Conservation (phyloP, 1,140 invertebrate genomes). For the Zophobas atratus region DNA sequence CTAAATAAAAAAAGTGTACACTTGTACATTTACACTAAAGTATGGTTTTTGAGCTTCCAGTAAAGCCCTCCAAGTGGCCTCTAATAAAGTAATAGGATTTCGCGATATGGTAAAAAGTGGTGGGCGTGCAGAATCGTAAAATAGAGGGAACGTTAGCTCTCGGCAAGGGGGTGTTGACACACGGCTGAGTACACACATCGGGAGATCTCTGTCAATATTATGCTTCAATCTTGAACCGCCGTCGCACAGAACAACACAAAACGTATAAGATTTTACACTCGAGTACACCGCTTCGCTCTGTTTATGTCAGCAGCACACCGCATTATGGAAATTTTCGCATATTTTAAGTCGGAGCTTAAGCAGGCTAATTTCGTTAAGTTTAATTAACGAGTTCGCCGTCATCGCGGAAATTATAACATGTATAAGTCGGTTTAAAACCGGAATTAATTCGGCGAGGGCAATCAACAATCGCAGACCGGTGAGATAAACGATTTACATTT, state of each 20-base stretch:
- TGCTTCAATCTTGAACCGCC: constrained; percentile 57
- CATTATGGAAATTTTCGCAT: constrained; percentile 47
- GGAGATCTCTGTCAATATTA: constrained; percentile 59
- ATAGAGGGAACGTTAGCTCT: constrained; percentile 31
- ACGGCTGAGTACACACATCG: constrained; percentile 54
- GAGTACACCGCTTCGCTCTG: constrained; percentile 32
- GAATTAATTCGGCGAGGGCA: constrained; percentile 26
- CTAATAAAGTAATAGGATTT: constrained; percentile 48
- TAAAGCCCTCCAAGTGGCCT: background rate
- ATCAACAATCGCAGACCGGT: constrained; percentile 11
- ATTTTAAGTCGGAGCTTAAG: constrained; percentile 44
- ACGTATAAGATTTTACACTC: constrained; percentile 45
- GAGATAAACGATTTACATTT: background rate
- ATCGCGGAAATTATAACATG: constrained; percentile 44
- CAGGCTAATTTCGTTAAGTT: constrained; percentile 47
- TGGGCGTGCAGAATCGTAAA: constrained; percentile 35
- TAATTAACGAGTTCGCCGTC: constrained; percentile 48
- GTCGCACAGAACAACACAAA: constrained; percentile 48
- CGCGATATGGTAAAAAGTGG: constrained; percentile 29
- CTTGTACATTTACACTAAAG: background rate
- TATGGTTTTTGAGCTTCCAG: background rate
- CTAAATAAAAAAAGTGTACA: no score
- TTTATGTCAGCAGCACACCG: constrained; percentile 47
- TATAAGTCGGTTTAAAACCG: constrained; percentile 39
- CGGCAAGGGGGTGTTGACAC: constrained; percentile 50